Conservation (phyloP, 2,888 invertebrate species). For the Linnaemya tessellans region DNA sequence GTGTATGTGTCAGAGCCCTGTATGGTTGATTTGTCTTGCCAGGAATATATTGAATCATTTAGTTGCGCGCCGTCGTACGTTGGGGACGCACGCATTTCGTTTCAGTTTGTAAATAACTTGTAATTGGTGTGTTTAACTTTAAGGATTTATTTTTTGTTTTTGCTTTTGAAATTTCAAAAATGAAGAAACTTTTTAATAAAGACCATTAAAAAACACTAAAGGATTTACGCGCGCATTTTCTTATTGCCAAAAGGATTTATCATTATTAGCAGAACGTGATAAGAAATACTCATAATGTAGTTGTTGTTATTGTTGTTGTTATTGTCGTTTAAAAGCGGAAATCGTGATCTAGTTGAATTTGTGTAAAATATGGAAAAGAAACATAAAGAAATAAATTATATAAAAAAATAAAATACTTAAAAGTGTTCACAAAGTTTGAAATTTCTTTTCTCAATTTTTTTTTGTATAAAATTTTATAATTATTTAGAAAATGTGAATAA, state of each 20-base stretch:
- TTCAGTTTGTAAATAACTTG: slow-evolving; percentile 67
- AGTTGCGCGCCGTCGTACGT: slow-evolving; percentile 83
- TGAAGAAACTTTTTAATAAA: neutral
- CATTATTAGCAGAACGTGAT: slow-evolving; percentile 60
- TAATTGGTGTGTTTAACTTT: slow-evolving; percentile 59
- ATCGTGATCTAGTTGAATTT: slow-evolving; percentile 63
- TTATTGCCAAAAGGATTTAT: slow-evolving; percentile 52
- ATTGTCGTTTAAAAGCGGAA: slow-evolving; percentile 47
- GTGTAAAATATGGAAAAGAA: slow-evolving; percentile 30
- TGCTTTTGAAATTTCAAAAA: neutral
- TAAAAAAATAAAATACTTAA: slow-evolving; percentile 29
- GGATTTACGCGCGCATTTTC: slow-evolving; percentile 51
- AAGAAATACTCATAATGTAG: slow-evolving; percentile 24
- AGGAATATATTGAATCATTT: slow-evolving; percentile 78
- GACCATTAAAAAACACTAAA: slow-evolving; percentile 27
- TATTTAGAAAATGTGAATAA: neutral
- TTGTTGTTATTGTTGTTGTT: slow-evolving; percentile 2
- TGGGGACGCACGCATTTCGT: slow-evolving; percentile 82
- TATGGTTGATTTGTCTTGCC: slow-evolving; percentile 53
- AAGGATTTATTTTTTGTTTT: slow-evolving; percentile 41
- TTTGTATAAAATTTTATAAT: neutral
- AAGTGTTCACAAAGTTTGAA: slow-evolving; percentile 18
- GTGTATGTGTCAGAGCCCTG: slow-evolving; percentile 30
- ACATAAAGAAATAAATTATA: neutral
- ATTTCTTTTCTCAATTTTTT: slow-evolving; percentile 5